These are phyloP conservation scores for Thalassophryne amazonica DNA, from an alignment of 2,797 vertebrate genomes.

Conservation along the genomic window DNA sequence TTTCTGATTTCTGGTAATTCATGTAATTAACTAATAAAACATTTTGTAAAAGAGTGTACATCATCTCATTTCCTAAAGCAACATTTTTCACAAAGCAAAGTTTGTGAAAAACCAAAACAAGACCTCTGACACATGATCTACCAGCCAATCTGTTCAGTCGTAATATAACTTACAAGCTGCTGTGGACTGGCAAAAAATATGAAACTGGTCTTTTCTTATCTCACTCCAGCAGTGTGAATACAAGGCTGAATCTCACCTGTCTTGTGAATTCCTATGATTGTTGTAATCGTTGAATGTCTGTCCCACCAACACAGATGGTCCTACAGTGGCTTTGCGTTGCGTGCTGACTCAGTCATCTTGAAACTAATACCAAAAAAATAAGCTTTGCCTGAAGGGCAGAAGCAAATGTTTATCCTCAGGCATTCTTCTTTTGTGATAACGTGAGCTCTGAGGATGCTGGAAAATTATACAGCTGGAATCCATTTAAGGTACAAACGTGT, in stretches of 20 bases:
- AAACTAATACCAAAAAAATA: conserved; percentile 64
- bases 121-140: conserved; percentile 53
- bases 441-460: conserved; percentile 40
- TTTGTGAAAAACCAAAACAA: conserved; percentile 36
- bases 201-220: conserved; percentile 72
- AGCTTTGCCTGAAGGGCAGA: conserved; percentile 50
- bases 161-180: conserved; percentile 46
- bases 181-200: conserved; percentile 54
- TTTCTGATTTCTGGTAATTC: no score
- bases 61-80: no score
- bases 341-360: conserved; percentile 58
- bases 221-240: conserved; percentile 53
- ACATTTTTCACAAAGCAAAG: neutral
- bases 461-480: conserved; percentile 54
- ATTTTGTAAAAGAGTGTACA: conserved; percentile 5
- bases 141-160: conserved; percentile 23
- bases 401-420: conserved; percentile 60
- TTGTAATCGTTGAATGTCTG: conserved; percentile 37
- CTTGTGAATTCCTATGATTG: conserved; percentile 53
- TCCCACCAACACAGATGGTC: conserved; percentile 39
- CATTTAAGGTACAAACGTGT: conserved; percentile 43
- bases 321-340: conserved; percentile 13
- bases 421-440: conserved; percentile 56
- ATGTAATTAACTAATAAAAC: no score
- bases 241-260: conserved; percentile 53